Conservation (phyloP, 2,888 invertebrate genomes). For the Microctonus brassicae region DNA sequence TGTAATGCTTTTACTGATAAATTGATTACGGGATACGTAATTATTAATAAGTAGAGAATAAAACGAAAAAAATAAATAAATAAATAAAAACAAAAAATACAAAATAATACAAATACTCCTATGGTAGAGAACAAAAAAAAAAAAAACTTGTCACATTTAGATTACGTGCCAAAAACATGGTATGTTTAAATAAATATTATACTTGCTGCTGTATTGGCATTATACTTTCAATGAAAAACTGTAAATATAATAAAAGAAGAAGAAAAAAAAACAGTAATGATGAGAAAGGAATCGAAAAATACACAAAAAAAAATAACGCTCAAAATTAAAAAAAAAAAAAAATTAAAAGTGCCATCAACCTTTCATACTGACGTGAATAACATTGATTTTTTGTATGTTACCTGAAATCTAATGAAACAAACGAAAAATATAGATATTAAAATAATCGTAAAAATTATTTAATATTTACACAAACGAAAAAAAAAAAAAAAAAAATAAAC, state of each 20-base stretch:
- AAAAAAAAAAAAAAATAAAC: slow-evolving; percentile 19
- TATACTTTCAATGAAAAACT: slow-evolving; percentile 27
- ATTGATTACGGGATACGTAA: slow-evolving; percentile 36
- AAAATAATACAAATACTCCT: slow-evolving; percentile 17
- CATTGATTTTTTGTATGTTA: slow-evolving; percentile 37
- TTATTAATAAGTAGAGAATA: slow-evolving; percentile 32
- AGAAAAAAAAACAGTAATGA: background rate
- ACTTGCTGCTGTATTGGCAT: slow-evolving; percentile 45
- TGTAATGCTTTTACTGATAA: slow-evolving; percentile 33
- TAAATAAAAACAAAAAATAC: background rate
- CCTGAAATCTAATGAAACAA: background rate
- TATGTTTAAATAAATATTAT: slow-evolving; percentile 30
- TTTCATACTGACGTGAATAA: slow-evolving; percentile 34
- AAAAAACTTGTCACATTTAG: slow-evolving; percentile 33
- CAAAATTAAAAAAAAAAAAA: slow-evolving; percentile 33
- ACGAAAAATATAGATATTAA: background rate
- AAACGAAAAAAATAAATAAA: too few relatives aligned
- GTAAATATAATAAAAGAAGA: slow-evolving; percentile 34
- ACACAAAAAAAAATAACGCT: slow-evolving; percentile 29
- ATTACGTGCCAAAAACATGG: slow-evolving; percentile 37
- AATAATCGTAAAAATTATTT: slow-evolving; percentile 15
- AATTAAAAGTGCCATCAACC: slow-evolving; percentile 40
- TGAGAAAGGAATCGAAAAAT: background rate
- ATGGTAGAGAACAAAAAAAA: slow-evolving; percentile 7
- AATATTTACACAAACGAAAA: slow-evolving; percentile 30